phyloP scores from a whole-genome alignment of 2,797 vertebrate species.

The Intellagama lesueurii region DNA sequence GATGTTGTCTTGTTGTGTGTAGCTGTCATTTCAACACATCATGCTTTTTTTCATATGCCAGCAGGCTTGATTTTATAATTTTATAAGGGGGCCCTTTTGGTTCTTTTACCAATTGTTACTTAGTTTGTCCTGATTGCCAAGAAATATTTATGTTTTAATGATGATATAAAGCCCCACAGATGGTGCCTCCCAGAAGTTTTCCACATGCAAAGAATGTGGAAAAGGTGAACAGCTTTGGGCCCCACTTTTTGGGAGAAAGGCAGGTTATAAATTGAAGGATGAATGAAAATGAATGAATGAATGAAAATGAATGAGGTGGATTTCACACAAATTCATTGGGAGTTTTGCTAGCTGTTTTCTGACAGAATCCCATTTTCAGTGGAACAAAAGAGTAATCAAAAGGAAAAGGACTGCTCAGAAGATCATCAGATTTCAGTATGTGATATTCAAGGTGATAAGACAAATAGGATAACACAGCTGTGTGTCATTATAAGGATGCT shows the following conservation, averaged over 20 bases:
- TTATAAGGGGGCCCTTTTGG: neutral
- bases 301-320: too few relatives aligned
- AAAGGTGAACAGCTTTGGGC: neutral
- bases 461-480: neutral
- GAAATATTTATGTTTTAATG: neutral
- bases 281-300: too few relatives aligned
- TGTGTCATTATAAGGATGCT: neutral
- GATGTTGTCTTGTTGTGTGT: conserved; percentile 29
- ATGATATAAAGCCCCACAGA: conserved; percentile 7
- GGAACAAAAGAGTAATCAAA: neutral
- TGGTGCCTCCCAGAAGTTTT: too few relatives aligned
- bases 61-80: too few relatives aligned
- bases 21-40: conserved; percentile 22
- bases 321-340: too few relatives aligned
- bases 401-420: neutral
- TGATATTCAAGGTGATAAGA: too few relatives aligned
- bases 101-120: neutral
- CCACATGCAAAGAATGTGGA: too few relatives aligned
- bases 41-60: neutral
- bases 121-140: neutral
- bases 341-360: too few relatives aligned
- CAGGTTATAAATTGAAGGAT: too few relatives aligned
- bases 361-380: too few relatives aligned
- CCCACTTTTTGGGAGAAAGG: too few relatives aligned
- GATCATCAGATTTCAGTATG: too few relatives aligned